Evolutionary conservation across 1,140 invertebrate genomes (phyloP), one percentile per base, ranked within the genome.

Genomic region (Cepaea nemoralis): DNA sequence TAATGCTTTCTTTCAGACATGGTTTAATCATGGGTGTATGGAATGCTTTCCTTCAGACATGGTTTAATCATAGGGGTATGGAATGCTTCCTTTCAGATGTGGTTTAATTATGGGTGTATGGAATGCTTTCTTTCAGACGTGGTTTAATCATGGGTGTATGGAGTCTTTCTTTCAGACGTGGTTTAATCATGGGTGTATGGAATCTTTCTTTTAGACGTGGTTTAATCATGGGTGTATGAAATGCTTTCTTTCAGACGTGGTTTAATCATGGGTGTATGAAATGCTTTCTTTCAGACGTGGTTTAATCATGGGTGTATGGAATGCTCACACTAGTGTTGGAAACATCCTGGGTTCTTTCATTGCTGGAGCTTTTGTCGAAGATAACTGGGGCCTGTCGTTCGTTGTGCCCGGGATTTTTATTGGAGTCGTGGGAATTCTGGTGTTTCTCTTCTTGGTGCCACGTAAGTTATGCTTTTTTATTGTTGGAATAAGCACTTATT

Each of bases 21-120:
- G 97, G 98, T 31, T 92, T 99, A 10, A 97, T 99, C 83, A 98
- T 99, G 92, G 98, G 98, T 22, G 93, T 99, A 24, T 99, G 94
- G 94, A 99, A 99, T 92, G 97, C 97, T 0, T 97, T 98, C 89
- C 91, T 99, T n/a, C n/a, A n/a, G n/a, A n/a, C n/a, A n/a, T n/a
- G n/a, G n/a, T n/a, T n/a, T n/a, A n/a, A n/a, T n/a, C n/a, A n/a
- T n/a, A n/a, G n/a, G n/a, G n/a, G n/a, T n/a, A n/a, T n/a, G n/a
- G n/a, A n/a, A n/a, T n/a, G n/a, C n/a, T n/a, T n/a, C n/a, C n/a
- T n/a, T n/a, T n/a, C n/a, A n/a, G n/a, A n/a, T n/a, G n/a, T n/a
- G n/a, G n/a, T n/a, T n/a, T n/a, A n/a, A n/a, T n/a, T n/a, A n/a
- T n/a, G n/a, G n/a, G n/a, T n/a, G n/a, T n/a, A n/a, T n/a, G n/a